phyloP scores from a whole-genome alignment of 2,888 invertebrate genomes.

The Aphodius granarius region DNA sequence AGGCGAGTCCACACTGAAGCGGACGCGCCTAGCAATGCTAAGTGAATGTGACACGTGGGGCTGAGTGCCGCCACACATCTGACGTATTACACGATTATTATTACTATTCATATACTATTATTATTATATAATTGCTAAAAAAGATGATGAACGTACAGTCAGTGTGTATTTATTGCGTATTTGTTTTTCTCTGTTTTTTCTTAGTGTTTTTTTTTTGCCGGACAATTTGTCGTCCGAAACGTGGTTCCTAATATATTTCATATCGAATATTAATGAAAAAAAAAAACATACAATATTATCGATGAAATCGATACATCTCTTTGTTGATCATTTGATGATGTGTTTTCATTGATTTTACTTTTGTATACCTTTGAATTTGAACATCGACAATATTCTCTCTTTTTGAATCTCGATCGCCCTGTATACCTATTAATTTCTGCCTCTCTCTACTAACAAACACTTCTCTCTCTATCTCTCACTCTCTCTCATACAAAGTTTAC shows the following conservation, averaged over 20 bases:
- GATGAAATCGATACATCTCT: not conserved
- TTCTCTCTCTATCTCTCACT: conserved; percentile 17
- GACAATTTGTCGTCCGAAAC: conserved; percentile 46
- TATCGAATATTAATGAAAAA: conserved; percentile 54
- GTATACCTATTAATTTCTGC: not conserved
- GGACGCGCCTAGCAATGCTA: conserved; percentile 49
- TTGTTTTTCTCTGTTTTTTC: conserved; percentile 36
- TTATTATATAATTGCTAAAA: conserved; percentile 44
- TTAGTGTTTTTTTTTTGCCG: conserved; percentile 37
- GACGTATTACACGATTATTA: conserved; percentile 58
- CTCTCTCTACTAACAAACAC: conserved; percentile 44
- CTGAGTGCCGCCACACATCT: conserved; percentile 46
- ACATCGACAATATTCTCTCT: conserved; percentile 7
- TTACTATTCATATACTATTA: conserved; percentile 56
- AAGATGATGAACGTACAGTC: conserved; percentile 46
- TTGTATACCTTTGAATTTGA: conserved; percentile 31
- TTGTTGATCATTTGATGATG: not conserved
- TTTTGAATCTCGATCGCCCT: conserved; percentile 27
- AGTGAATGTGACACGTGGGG: conserved; percentile 54
- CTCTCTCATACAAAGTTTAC: conserved; percentile 36
- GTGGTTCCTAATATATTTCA: conserved; percentile 56
- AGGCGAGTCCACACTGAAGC: conserved; percentile 14
- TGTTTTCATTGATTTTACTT: conserved; percentile 33
- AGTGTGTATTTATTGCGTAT: conserved; percentile 50
- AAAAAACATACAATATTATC: not conserved